These are phyloP conservation scores for Heterotis niloticus DNA, from an alignment of 2,113 vertebrate species.

Conservation along the genomic window DNA sequence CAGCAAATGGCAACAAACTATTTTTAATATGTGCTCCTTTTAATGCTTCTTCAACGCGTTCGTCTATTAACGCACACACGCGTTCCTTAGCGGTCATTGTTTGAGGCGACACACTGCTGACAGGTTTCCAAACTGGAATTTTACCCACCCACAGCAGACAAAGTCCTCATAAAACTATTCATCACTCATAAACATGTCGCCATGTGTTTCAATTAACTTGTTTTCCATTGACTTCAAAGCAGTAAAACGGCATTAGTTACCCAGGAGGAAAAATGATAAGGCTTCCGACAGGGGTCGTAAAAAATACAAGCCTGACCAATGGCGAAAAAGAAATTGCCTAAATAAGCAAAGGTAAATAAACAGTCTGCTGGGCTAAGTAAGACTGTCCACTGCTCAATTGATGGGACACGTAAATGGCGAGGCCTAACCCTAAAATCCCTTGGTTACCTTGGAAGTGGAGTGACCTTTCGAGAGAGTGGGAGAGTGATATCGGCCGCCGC, in stretches of 20 bases:
- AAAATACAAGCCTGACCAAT: background rate
- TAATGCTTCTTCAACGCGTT: background rate
- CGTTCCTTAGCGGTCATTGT: background rate
- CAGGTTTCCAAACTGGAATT: background rate
- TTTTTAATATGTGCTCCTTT: constrained; percentile 6
- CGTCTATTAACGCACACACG: constrained; percentile 1
- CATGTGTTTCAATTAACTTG: constrained; percentile 14
- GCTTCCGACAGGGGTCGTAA: background rate
- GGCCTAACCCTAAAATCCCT: too few relatives aligned
- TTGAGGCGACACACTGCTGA: background rate
- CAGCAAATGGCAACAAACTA: background rate
- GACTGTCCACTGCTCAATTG: too few relatives aligned
- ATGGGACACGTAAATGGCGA: too few relatives aligned
- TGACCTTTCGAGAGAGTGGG: too few relatives aligned
- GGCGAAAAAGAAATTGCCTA: background rate
- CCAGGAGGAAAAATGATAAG: background rate
- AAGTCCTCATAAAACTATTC: constrained; percentile 5
- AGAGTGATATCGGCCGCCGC: too few relatives aligned
- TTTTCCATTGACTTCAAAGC: constrained; percentile 12
- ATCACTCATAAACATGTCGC: constrained; percentile 18
- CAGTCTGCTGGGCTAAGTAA: background rate
- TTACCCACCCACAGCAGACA: background rate
- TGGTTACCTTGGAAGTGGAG: too few relatives aligned
- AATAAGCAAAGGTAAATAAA: background rate
- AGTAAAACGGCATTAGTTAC: constrained; percentile 2